Evolutionary conservation across 2,888 invertebrate species (phyloP), one percentile per base, ranked within the genome.

Genomic region (Choreutis nemorana): DNA sequence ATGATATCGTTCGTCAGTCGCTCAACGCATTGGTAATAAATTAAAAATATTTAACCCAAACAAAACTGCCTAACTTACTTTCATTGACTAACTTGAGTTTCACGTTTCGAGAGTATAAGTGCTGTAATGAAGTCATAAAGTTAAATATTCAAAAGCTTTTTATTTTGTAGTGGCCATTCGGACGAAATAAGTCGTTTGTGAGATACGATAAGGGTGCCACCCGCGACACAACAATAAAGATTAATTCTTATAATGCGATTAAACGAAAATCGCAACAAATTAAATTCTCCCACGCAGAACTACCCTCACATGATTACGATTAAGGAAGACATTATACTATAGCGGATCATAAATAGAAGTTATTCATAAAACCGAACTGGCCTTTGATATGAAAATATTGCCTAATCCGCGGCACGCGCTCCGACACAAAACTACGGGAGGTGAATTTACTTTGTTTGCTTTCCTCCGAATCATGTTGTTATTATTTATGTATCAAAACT

Each of bases 331-430:
- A 61, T 71, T 60, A 63, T 52, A 54, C 43, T n/a, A n/a, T n/a
- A n/a, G n/a, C 50, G 50, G 42, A 39, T 45, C 59, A 57, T 54
- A 55, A 70, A 70, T 62, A 57, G 58, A 55, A 68, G 63, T 66
- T 68, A 73, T 70, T 72, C 65, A 72, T 72, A 72, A 71, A 65
- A 65, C 55, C 62, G 59, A 65, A 65, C 62, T 50, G 53, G 52
- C 62, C 64, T 75, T 75, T 77, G 65, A 77, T 75, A 77, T 77
- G 73, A 78, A 77, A 78, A 77, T 77, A 57, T 15, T 55, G 50
- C 45, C 52, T 73, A 75, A 78, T 73, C 77, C 71, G 35, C 33
- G 70, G 61, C 75, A 77, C 77, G 77, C 73, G 75, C 61, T 44
- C 51, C 37, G 42, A 51, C n/a, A n/a, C n/a, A n/a, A n/a, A n/a